A percentile compares a stretch with the other conserved stretches of the same genome.
Conservation (phyloP, 2,888 invertebrate genomes). For the Conistra vaccinii region DNA sequence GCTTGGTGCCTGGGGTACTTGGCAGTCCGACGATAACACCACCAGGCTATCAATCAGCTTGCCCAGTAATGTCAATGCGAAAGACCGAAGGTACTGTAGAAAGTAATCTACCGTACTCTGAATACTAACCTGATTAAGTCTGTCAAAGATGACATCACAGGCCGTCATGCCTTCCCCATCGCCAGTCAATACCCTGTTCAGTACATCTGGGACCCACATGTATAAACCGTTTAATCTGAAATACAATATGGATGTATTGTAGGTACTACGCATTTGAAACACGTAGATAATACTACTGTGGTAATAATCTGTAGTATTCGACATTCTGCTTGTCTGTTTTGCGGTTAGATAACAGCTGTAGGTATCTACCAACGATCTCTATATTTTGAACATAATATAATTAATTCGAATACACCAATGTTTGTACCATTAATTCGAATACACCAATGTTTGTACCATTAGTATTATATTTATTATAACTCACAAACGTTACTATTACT, state of each 20-base stretch:
- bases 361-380: neutral
- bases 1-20: too few species aligned
- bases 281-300: neutral
- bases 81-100: neutral
- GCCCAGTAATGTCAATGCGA: too few species aligned
- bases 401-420: neutral
- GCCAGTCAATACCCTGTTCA: conserved; percentile 88
- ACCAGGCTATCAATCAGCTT: too few species aligned
- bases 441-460: too few species aligned
- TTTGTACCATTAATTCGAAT: neutral
- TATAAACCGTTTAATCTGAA: conserved; percentile 89
- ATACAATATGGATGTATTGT: conserved; percentile 30
- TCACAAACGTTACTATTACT: neutral
- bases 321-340: neutral
- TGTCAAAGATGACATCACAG: conserved; percentile 81
- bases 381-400: neutral
- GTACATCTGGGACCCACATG: conserved; percentile 91
- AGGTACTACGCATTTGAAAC: neutral
- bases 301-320: neutral
- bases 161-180: conserved; percentile 76
- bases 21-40: too few species aligned
- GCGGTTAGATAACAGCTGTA: conserved; percentile 15
- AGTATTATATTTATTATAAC: neutral
- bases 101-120: conserved; percentile 2
- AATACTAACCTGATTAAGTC: conserved; percentile 77